Conservation (phyloP, 2,797 vertebrate genomes). For the Smutsia gigantea region DNA sequence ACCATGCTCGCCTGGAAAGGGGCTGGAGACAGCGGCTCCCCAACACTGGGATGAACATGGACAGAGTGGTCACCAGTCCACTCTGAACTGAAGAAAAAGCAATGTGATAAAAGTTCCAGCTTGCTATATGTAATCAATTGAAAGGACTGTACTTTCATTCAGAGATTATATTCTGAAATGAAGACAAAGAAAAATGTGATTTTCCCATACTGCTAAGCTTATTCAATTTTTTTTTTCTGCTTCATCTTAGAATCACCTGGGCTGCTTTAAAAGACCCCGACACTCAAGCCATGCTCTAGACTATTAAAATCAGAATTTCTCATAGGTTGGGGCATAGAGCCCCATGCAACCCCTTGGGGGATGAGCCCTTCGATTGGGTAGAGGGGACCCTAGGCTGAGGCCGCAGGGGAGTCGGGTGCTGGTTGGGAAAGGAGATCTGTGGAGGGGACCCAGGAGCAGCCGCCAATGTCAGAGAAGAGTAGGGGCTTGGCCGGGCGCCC, state of each 20-base stretch:
- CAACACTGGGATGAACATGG: neutral
- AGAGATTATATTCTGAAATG: constrained; percentile 4
- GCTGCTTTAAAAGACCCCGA: too few species aligned
- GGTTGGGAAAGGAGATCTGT: neutral
- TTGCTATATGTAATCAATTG: neutral
- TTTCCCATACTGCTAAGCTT: neutral
- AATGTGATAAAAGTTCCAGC: neutral
- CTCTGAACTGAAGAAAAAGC: neutral
- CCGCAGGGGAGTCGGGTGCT: neutral
- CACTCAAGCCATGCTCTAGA: too few species aligned
- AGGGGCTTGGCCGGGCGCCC: neutral
- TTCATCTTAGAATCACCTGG: too few species aligned
- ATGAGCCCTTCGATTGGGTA: neutral
- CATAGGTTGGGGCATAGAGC: neutral
- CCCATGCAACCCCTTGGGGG: neutral
- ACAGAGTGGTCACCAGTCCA: neutral
- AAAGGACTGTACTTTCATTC: neutral
- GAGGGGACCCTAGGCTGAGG: neutral
- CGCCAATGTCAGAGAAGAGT: neutral
- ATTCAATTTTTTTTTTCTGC: too few species aligned
- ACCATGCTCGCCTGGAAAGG: neutral
- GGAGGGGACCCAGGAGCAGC: neutral
- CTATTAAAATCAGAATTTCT: too few species aligned
- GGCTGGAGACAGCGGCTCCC: neutral
- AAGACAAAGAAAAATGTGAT: neutral